Evolutionary conservation across 2,113 vertebrate species (phyloP), one percentile per base, ranked within the genome.

Genomic region (Mastomys coucha): DNA sequence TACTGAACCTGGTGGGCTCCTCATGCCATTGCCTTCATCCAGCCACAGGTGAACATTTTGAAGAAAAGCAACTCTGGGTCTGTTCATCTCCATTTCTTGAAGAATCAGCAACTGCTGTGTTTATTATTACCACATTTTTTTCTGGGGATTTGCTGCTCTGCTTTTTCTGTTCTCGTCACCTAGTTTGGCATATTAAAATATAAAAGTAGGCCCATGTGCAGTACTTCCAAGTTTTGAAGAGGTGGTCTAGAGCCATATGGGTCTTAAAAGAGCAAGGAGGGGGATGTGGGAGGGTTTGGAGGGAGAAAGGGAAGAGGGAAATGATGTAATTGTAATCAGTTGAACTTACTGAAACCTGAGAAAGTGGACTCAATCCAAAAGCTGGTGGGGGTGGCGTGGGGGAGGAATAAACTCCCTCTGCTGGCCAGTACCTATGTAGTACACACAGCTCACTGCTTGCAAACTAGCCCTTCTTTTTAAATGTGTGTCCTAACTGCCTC

Each of bases 331-430:
- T 63, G 31, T 65, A 45, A 85, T 85, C 87, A 88, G 19, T 91
- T 86, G 65, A 87, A 31, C 76, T 72, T 75, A 75, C 76, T 58
- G 7, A 56, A 88, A 81, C 80, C 49, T 58, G 81, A 92, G 45
- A 90, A 93, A 93, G 24, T 73, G 42, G 91, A 95, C 65, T 96
- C 76, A 78, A 26, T 91, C 91, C 87, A 92, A 65, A 72, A 4
- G 82, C 45, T 45, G 45, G 45, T 45, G 45, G 45, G 45, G 45
- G 45, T 45, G 45, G 45, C 45, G 45, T 45, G 63, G 17, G 13
- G 9, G 1, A 7, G 45, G 80, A 28, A 33, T 75, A 76, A 94
- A 78, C 53, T 42, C 51, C 1, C 69, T 76, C 51, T 72, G 75
- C 70, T 92, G 53, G 77, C 92, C 87, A 93, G 12, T 2, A 0